Evolutionary conservation across 2,797 vertebrate genomes (phyloP).

Genomic region (Epinephelus awoara): DNA sequence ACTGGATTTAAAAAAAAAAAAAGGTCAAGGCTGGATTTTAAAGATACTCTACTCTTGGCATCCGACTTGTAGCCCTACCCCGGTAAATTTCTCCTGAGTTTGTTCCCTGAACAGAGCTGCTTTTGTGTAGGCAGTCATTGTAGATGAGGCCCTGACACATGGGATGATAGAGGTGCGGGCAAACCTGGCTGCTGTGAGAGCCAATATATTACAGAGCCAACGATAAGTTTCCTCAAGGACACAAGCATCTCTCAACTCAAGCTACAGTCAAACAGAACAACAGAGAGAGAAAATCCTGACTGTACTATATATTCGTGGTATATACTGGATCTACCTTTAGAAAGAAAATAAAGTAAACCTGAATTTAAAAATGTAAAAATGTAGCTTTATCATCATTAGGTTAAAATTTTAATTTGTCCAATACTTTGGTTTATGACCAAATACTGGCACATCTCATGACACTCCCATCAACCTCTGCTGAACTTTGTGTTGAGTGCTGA

Average conservation of each 20-base stretch:
- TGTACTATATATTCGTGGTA: no score
- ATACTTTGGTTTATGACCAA: no score
- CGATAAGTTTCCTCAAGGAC: constrained; percentile 43
- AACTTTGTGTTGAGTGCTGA: no score
- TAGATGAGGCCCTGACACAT: not conserved
- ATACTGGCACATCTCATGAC: no score
- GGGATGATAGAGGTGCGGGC: constrained; percentile 38
- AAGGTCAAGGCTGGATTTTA: constrained; percentile 25
- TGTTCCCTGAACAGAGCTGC: constrained; percentile 58
- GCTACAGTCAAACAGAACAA: not conserved
- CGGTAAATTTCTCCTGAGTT: constrained; percentile 21
- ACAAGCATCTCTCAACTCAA: not conserved
- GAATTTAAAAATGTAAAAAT: no score
- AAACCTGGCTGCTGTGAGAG: constrained; percentile 21
- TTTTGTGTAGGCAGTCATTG: constrained; percentile 60
- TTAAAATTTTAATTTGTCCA: no score
- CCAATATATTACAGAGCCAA: constrained; percentile 20
- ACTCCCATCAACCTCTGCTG: no score
- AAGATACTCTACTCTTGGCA: constrained; percentile 9
- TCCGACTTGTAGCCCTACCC: not conserved
- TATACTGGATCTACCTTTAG: no score
- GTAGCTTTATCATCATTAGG: no score
- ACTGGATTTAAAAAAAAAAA: constrained; percentile 15
- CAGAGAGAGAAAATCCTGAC: not conserved
- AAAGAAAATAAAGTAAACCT: no score